Conservation (phyloP, 2,888 invertebrate genomes). For the Hecatera dysodea region DNA sequence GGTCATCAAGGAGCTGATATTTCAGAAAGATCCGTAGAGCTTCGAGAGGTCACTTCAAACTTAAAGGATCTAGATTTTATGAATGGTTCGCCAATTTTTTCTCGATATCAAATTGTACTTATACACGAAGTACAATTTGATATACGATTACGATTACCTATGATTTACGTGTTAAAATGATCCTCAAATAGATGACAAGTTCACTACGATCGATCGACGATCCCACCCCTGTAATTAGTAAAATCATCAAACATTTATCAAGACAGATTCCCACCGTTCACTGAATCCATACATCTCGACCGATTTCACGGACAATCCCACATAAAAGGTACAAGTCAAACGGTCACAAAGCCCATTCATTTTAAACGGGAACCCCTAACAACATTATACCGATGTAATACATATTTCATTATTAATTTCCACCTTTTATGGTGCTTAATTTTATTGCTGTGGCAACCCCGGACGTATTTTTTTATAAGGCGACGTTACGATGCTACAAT, state of each 20-base stretch:
- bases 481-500: conserved; percentile 77
- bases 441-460: conserved; percentile 87
- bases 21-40: too few relatives aligned
- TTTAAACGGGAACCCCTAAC: conserved; percentile 85
- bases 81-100: too few relatives aligned
- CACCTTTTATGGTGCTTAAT: conserved; percentile 89
- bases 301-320: conserved; percentile 88
- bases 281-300: conserved; percentile 85
- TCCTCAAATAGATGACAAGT: conserved; percentile 20
- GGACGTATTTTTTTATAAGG: conserved; percentile 78
- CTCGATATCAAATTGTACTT: too few relatives aligned
- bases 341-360: conserved; percentile 84
- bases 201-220: conserved; percentile 44
- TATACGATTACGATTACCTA: too few relatives aligned
- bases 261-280: conserved; percentile 72
- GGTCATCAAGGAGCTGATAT: too few relatives aligned
- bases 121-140: too few relatives aligned
- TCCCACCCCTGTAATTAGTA: conserved; percentile 82
- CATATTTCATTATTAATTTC: conserved; percentile 90
- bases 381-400: conserved; percentile 91
- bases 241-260: conserved; percentile 75
- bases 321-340: conserved; percentile 88
- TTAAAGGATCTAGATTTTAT: neutral
- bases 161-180: too few relatives aligned
- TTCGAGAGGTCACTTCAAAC: too few relatives aligned